These are phyloP conservation scores for Brachyistius frenatus DNA, from an alignment of 2,113 vertebrate genomes.

Conservation along the genomic window DNA sequence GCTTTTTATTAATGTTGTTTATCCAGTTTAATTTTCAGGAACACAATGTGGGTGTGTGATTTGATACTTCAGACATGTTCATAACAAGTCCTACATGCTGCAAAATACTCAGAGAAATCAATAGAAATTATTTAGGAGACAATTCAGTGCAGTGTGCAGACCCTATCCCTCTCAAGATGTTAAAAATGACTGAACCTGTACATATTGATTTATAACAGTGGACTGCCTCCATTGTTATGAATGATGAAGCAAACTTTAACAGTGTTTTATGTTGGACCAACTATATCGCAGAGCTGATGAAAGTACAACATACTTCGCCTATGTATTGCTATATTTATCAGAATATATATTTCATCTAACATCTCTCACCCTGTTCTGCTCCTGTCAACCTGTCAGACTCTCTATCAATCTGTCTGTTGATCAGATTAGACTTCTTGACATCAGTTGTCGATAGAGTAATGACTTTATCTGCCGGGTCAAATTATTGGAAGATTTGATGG, in stretches of 20 bases:
- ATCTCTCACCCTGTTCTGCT: constrained; percentile 7
- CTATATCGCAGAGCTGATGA: background rate
- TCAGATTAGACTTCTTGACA: constrained; percentile 30
- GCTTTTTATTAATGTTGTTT: constrained; percentile 13
- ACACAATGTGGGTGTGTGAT: constrained; percentile 32
- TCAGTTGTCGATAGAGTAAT: constrained; percentile 18
- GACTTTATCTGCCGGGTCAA: constrained; percentile 38
- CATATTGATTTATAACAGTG: constrained; percentile 21
- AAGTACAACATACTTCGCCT: constrained; percentile 7
- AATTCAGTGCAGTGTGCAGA: background rate
- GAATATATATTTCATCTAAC: background rate
- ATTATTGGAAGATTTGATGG: constrained; percentile 30
- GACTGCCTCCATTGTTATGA: constrained; percentile 27
- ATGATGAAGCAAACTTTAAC: constrained; percentile 38
- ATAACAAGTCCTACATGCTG: constrained; percentile 5
- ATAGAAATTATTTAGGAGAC: background rate
- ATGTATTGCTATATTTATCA: constrained; percentile 25
- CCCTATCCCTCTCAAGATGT: background rate
- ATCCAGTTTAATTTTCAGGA: constrained; percentile 16
- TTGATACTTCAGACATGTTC: background rate
- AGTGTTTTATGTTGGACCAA: background rate
- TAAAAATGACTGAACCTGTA: constrained; percentile 16
- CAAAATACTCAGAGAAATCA: background rate
- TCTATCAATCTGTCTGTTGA: constrained; percentile 12
- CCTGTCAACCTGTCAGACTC: constrained; percentile 6